phyloP scores from a whole-genome alignment of 2,797 vertebrate species.

The Amblyraja radiata region DNA sequence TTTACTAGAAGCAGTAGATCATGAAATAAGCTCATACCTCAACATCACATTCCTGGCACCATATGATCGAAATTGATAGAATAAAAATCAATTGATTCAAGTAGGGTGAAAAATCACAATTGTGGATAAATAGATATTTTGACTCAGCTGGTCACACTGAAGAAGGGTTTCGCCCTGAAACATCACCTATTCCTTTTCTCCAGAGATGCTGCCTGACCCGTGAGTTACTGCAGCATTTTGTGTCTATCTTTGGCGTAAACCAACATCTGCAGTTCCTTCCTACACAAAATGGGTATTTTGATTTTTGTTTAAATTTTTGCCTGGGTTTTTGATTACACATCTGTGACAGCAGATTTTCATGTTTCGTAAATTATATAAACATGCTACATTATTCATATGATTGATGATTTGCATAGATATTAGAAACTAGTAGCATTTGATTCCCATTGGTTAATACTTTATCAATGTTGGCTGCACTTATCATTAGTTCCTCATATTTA shows the following conservation, averaged over 20 bases:
- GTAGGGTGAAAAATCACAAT: not conserved
- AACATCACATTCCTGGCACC: not conserved
- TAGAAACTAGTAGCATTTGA: not conserved
- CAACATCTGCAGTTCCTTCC: too few relatives aligned
- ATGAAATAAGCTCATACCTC: not conserved
- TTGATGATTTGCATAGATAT: not conserved
- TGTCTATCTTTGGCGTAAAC: too few relatives aligned
- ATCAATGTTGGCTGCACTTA: not conserved
- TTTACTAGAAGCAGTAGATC: not conserved
- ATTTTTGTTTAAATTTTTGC: not conserved
- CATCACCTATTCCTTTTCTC: too few relatives aligned
- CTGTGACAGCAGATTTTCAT: not conserved
- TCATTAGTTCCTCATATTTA: not conserved
- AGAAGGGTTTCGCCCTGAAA: too few relatives aligned
- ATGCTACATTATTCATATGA: not conserved
- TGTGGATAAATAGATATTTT: not conserved
- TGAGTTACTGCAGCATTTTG: too few relatives aligned
- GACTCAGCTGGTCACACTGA: not conserved
- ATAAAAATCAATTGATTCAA: conserved; percentile 7
- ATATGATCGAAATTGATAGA: too few relatives aligned
- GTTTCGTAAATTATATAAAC: not conserved
- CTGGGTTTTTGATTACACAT: not conserved
- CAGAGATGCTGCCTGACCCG: too few relatives aligned
- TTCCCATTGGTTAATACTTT: not conserved
- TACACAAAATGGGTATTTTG: not conserved